Base-by-base conservation (phyloP, 2,113 vertebrate genomes). In the Carollia perspicillata region DNA sequence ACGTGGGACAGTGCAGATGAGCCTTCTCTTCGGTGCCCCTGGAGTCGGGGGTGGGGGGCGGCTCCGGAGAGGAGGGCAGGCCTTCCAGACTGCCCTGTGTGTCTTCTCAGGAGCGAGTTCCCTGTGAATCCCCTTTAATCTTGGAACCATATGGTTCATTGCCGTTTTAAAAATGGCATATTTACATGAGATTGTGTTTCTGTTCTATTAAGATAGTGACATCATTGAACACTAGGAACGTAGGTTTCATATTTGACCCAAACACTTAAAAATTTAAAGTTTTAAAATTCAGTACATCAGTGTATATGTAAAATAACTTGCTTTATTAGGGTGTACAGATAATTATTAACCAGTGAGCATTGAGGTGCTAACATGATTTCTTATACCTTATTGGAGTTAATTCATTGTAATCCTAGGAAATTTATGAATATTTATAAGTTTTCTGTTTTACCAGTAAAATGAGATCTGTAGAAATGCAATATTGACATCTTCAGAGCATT, bases 251-350 rank as follows among this genome's bases (percentile, higher is more conserved):
- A 37, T 35, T 95, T 95, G 68, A 94, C 63, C 18, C 65, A 85
- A 26, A 37, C 86, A 5, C 84, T 90, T 72, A 93, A 96, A 94
- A 89, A 28, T 60, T 75, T 3, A 49, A 81, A 49, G 33, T 55
- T 80, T 94, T 84, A 87, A 91, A 90, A 83, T 90, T 89, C 23
- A 95, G 10, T 35, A 91, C 74, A 83, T 90, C n/a, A 69, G 4
- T 74, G 0, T 90, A 11, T 75, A 20, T 84, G 16, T 81, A 85
- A 30, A 26, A 10, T 89, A 79, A 60, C 49, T 77, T 83, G 60
- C 44, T 85, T 85, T 83, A 22, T 87, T 90, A 66, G 40, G 95
- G 95, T 66, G 80, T 89, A 65, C 30, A 90, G 30, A 55, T 96
- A 69, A 83, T 72, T 80, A 79, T 65, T 63, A 91, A 51, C 33